Evolutionary conservation across 2,888 invertebrate genomes (phyloP).

Genomic region (Lathronympha strigana): DNA sequence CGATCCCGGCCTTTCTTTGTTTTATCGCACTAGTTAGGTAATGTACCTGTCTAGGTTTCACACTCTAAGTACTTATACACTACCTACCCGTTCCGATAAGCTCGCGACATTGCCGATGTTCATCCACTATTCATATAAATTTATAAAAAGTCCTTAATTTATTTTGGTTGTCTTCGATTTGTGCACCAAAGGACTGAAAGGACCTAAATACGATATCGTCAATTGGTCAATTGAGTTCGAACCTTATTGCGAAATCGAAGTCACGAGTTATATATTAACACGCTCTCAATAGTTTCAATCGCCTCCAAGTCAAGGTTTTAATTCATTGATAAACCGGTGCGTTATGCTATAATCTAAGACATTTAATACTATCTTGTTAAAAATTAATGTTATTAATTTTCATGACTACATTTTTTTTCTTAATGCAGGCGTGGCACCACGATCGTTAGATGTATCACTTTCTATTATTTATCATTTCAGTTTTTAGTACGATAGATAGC

Average conservation of each 20-base stretch:
- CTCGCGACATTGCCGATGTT: too few relatives aligned
- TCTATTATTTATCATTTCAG: conserved; percentile 39
- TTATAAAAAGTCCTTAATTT: neutral
- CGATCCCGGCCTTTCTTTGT: too few relatives aligned
- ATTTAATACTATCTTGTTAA: conserved; percentile 11
- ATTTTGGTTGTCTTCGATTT: neutral
- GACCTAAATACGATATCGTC: neutral
- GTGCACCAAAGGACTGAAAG: neutral
- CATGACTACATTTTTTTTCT: conserved; percentile 33
- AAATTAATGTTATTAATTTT: conserved; percentile 33
- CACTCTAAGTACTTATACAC: too few relatives aligned
- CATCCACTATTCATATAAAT: too few relatives aligned
- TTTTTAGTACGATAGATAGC: conserved; percentile 31
- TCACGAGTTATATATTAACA: conserved; percentile 13
- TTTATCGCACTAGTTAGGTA: too few relatives aligned
- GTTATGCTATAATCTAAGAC: conserved; percentile 17
- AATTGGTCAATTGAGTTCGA: conserved; percentile 8
- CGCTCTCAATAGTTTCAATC: conserved; percentile 12
- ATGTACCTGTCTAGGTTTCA: too few relatives aligned
- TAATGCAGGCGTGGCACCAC: conserved; percentile 21
- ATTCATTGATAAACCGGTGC: conserved; percentile 3
- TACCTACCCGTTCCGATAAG: too few relatives aligned
- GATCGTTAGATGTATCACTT: conserved; percentile 39
- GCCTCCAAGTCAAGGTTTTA: conserved; percentile 17
- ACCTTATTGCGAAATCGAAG: conserved; percentile 18